Conservation (phyloP, 2,797 vertebrate species). For the Girardinus metallicus region DNA sequence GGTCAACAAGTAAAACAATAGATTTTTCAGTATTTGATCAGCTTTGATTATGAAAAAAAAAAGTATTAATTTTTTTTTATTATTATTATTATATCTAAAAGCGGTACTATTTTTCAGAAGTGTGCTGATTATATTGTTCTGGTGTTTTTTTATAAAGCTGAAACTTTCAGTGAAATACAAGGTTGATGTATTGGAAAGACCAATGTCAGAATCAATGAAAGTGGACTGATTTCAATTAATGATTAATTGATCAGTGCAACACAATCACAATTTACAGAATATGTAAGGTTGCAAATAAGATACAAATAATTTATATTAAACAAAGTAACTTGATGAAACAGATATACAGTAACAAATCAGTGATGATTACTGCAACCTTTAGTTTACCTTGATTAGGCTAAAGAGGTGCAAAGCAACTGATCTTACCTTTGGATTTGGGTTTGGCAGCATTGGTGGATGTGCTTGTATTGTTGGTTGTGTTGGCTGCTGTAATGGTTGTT, state of each 20-base stretch:
- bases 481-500: background rate
- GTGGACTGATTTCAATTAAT: background rate
- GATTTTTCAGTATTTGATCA: background rate
- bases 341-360: background rate
- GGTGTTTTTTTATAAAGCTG: background rate
- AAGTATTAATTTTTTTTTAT: background rate
- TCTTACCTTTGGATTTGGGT: conserved; percentile 69
- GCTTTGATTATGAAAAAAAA: background rate
- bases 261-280: background rate
- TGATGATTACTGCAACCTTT: background rate
- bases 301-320: background rate
- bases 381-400: background rate
- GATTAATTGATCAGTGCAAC: background rate
- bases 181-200: background rate
- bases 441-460: conserved; percentile 8
- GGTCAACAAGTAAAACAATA: background rate
- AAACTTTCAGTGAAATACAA: background rate
- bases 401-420: background rate
- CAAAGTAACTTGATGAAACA: background rate
- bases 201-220: background rate
- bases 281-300: background rate
- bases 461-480: conserved; percentile 23
- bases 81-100: no score
- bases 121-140: background rate
- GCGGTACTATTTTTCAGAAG: no score